These are phyloP conservation scores for Tanaodytes sp. DNA, from an alignment of 2,888 invertebrate species.

Conservation along the genomic window DNA sequence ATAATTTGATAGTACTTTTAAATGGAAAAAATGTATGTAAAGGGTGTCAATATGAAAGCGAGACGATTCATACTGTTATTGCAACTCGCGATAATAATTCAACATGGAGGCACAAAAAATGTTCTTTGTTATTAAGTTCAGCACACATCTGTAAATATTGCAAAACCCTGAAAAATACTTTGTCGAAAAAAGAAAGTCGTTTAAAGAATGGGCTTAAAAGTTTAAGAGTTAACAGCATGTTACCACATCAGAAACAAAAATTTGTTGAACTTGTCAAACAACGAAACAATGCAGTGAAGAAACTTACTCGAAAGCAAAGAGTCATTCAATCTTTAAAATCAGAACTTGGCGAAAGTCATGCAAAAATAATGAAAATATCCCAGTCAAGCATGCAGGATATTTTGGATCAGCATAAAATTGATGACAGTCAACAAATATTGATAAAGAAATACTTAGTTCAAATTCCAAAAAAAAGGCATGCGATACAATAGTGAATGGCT, in stretches of 20 bases:
- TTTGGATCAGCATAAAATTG: not conserved
- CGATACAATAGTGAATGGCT: constrained; percentile 2
- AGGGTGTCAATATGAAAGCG: too few species aligned
- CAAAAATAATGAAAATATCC: not conserved
- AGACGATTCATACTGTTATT: not conserved
- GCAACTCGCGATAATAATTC: constrained; percentile 4
- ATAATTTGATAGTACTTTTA: too few species aligned
- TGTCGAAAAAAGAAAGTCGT: constrained; percentile 2
- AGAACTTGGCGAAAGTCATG: not conserved
- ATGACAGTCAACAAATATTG: not conserved
- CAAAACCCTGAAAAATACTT: not conserved
- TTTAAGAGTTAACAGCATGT: not conserved
- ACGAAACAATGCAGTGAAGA: not conserved
- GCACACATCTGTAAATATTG: not conserved
- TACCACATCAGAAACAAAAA: not conserved
- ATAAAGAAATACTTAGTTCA: constrained; percentile 1
- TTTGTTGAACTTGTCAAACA: not conserved
- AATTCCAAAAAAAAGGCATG: not conserved
- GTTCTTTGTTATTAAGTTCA: constrained; percentile 1
- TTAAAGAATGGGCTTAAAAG: not conserved
- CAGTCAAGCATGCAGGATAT: not conserved
- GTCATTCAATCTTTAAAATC: constrained; percentile 6
- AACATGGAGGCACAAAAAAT: constrained; percentile 16
- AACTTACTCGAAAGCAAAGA: constrained; percentile 7
- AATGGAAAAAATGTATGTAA: too few species aligned